Evolutionary conservation across 2,888 invertebrate genomes (phyloP), one percentile per base, ranked within the genome.

Genomic region (Ophion obscuratus): DNA sequence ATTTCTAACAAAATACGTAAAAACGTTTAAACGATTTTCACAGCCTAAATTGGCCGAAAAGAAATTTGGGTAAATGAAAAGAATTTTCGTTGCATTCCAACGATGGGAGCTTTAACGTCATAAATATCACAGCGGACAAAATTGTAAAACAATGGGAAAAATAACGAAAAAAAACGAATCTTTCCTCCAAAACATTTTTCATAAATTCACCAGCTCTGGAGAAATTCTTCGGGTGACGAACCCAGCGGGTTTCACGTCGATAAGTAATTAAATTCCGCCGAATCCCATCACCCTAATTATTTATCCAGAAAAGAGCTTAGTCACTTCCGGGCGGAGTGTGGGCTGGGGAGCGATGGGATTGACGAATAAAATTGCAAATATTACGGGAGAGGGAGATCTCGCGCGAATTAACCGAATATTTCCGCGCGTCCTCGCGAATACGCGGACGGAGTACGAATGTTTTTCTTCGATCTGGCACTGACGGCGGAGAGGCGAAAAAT

Each of bases 401-500:
- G 7, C 27, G 40, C 66, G 20, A 67, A 75, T 70, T 73, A 61
- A 59, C 11, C 31, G 67, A 70, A 73, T 80, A 67, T 67, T 74
- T 53, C 24, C 44, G 17, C 31, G 53, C 64, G 36, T 76, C 62
- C 36, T 24, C 59, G 20, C 61, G 27, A 64, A 64, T 47, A 59
- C 61, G 78, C 66, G 61, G 64, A 78, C 20, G 79, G 76, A 80
- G 83, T 85, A 75, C 78, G 74, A 83, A 86, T 86, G 83, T 86
- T 86, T 86, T 83, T 83, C 83, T 84, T 83, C 84, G 75, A 86
- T 86, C 71, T 81, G 75, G 66, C 53, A 64, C 10, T 14, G 80
- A 67, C 27, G 66, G 62, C 78, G 14, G 61, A 44, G 68, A 66
- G 14, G 73, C 17, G 68, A 78, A 70, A 68, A 76, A 40, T 53